Percentiles rank a stretch among this genome's conserved stretches.
phyloP scores from a whole-genome alignment of 2,888 invertebrate genomes.

The Lysandra coridon region DNA sequence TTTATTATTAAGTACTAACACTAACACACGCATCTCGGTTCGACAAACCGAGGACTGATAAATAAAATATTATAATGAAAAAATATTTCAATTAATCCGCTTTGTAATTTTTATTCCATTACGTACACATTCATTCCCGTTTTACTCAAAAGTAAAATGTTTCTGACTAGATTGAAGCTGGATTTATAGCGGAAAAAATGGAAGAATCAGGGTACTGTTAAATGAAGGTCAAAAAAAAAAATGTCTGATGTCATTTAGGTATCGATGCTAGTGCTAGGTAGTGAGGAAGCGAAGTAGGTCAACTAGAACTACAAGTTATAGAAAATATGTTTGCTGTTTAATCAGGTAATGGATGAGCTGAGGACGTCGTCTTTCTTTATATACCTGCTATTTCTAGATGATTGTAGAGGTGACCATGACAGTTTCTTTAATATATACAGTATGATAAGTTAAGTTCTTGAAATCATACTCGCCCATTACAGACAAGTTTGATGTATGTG shows the following conservation, averaged over 20 bases:
- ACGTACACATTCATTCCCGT: too few relatives aligned
- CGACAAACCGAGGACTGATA: neutral
- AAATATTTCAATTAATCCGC: too few relatives aligned
- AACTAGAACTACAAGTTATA: neutral
- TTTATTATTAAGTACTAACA: neutral
- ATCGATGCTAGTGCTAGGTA: neutral
- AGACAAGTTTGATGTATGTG: too few relatives aligned
- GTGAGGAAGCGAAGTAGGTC: neutral
- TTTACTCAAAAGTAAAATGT: too few relatives aligned
- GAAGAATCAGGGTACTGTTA: neutral
- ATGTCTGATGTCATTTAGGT: neutral
- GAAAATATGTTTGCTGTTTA: slow-evolving; percentile 34
- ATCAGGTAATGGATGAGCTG: slow-evolving; percentile 8
- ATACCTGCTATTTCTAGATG: neutral
- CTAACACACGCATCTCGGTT: neutral
- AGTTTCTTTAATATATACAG: neutral
- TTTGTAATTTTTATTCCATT: too few relatives aligned
- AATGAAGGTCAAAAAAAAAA: neutral
- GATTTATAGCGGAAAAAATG: neutral
- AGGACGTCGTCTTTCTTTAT: neutral
- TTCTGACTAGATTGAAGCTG: too few relatives aligned
- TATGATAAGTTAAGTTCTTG: too few relatives aligned
- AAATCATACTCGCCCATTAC: too few relatives aligned
- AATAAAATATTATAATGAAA: too few relatives aligned
- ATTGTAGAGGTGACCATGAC: neutral